A percentile compares a stretch with the other conserved stretches of the same genome.
Conservation (phyloP, 2,113 vertebrate species). For the Macroglossus sobrinus region DNA sequence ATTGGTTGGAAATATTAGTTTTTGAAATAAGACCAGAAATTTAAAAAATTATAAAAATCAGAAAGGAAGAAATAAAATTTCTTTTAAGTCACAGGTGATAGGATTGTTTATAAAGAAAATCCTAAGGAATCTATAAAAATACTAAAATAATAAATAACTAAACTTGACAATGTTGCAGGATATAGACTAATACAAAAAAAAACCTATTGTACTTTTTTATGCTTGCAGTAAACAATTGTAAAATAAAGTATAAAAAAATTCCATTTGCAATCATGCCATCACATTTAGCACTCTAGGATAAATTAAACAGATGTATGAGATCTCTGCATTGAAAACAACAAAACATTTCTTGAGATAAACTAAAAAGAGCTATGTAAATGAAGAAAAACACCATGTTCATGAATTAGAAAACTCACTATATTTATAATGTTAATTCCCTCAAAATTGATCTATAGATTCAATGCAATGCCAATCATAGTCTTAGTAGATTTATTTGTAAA, state of each 20-base stretch:
- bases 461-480: not conserved
- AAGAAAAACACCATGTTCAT: not conserved
- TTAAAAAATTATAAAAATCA: not conserved
- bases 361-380: not conserved
- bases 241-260: not conserved
- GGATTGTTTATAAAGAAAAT: not conserved
- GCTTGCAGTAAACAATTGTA: not conserved
- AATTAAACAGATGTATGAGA: not conserved
- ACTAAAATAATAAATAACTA: not conserved
- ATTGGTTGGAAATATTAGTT: not conserved
- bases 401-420: not conserved
- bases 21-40: not conserved
- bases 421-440: not conserved
- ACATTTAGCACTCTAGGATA: not conserved
- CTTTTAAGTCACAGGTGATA: not conserved
- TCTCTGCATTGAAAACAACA: not conserved
- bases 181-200: not conserved
- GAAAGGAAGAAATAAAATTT: not conserved
- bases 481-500: not conserved
- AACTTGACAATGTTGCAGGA: not conserved
- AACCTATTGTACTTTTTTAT: not conserved
- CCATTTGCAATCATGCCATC: not conserved
- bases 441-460: not conserved
- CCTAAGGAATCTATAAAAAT: not conserved
- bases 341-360: not conserved